phyloP scores from a whole-genome alignment of 2,113 vertebrate species.

The Callaeas wilsoni region DNA sequence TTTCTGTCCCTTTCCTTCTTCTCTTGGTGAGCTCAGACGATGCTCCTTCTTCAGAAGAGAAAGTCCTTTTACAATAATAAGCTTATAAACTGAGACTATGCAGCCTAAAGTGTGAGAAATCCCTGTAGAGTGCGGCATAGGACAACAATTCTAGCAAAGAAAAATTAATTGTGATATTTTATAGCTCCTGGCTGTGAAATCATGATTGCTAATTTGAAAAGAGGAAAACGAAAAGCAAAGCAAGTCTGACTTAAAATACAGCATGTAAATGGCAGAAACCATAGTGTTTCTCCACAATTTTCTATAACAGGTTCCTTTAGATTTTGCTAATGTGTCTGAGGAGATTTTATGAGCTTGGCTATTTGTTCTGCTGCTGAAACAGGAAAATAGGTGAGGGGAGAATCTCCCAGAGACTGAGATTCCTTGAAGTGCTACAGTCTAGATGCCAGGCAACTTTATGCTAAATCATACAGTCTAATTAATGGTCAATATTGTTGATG shows the following conservation, averaged over 20 bases:
- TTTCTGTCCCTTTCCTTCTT: background rate
- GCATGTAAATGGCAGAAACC: background rate
- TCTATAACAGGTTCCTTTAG: background rate
- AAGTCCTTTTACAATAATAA: background rate
- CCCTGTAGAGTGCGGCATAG: background rate
- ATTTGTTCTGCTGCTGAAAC: background rate
- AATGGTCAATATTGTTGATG: background rate
- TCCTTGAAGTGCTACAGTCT: background rate
- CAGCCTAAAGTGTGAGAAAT: background rate
- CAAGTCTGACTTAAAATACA: background rate
- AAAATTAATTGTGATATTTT: background rate
- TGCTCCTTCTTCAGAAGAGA: background rate
- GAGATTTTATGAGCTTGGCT: background rate
- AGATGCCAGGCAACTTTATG: background rate
- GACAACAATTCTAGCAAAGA: background rate
- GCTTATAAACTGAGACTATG: background rate
- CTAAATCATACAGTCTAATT: background rate
- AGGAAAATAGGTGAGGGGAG: background rate
- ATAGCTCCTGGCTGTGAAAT: background rate
- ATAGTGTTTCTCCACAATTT: background rate
- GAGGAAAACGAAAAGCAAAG: background rate
- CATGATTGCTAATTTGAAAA: background rate
- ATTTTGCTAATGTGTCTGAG: background rate
- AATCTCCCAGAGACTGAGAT: background rate
- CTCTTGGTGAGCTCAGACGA: background rate